Percentiles rank a stretch among this genome's conserved stretches.
Conservation (phyloP, 2,797 vertebrate genomes). For the Gallirallus australis region DNA sequence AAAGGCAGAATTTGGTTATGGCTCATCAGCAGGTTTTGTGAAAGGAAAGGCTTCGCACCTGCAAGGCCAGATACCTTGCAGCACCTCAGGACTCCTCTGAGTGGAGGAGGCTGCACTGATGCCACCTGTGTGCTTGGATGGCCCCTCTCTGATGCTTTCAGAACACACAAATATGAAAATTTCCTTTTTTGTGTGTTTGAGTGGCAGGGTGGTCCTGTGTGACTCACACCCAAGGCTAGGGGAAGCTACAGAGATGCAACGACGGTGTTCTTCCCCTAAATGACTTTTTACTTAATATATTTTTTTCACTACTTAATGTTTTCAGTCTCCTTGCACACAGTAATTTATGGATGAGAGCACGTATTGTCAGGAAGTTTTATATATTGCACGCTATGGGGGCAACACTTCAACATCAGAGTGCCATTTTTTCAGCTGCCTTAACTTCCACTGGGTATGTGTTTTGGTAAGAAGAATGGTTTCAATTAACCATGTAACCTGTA, state of each 20-base stretch:
- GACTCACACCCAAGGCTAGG: not conserved
- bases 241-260: not conserved
- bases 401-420: conserved; percentile 4
- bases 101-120: not conserved
- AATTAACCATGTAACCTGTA: conserved; percentile 5
- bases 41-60: not conserved
- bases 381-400: not conserved
- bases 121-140: not conserved
- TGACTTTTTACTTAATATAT: conserved; percentile 2
- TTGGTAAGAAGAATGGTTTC: conserved; percentile 12
- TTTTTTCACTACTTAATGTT: not conserved
- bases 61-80: not conserved
- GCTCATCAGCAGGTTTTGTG: not conserved
- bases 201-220: not conserved
- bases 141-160: not conserved
- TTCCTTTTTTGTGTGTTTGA: not conserved
- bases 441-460: not conserved
- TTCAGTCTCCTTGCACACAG: conserved; percentile 29
- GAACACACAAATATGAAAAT: not conserved
- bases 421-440: not conserved
- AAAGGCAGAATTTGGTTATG: not conserved
- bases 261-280: not conserved
- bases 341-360: conserved; percentile 27
- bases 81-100: not conserved
- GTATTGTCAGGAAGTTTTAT: conserved; percentile 43